Conservation (phyloP, 1,140 invertebrate species). For the Drosophila takahashii region DNA sequence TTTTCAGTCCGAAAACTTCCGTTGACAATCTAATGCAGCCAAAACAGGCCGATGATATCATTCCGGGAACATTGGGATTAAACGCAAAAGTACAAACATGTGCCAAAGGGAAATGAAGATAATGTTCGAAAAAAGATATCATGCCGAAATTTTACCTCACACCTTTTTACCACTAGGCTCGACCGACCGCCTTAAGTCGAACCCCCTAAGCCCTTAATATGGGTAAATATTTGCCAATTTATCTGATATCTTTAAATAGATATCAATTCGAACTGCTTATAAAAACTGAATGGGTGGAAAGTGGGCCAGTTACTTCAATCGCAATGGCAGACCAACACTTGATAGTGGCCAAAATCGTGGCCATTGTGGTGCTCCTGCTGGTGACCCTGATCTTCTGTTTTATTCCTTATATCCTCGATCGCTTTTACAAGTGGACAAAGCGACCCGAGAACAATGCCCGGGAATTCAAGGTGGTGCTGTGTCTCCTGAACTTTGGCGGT, state of each 20-base stretch:
- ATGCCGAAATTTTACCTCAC: conserved; percentile 5
- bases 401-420: conserved; percentile 88
- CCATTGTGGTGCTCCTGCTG: conserved; percentile 89
- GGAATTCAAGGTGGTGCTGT: conserved; percentile 85
- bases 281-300: conserved; percentile 3
- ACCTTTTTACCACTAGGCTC: neutral
- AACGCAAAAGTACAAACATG: neutral
- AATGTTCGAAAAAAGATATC: conserved; percentile 20
- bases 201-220: conserved; percentile 25
- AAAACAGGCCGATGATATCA: conserved; percentile 6
- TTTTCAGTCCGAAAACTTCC: conserved; percentile 13
- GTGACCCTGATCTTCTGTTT: conserved; percentile 89
- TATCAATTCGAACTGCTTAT: conserved; percentile 13
- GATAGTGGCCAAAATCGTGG: conserved; percentile 88
- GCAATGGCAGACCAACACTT: conserved; percentile 78
- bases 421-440: conserved; percentile 87
- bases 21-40: conserved; percentile 17
- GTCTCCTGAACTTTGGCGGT: conserved; percentile 93
- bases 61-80: neutral
- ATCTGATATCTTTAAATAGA: conserved; percentile 24
- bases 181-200: neutral
- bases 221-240: conserved; percentile 19
- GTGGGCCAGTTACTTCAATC: conserved; percentile 2
- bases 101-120: conserved; percentile 9
- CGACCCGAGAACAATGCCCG: conserved; percentile 85